Base-by-base conservation (phyloP, 2,888 invertebrate genomes). In the Xylota segnis region DNA sequence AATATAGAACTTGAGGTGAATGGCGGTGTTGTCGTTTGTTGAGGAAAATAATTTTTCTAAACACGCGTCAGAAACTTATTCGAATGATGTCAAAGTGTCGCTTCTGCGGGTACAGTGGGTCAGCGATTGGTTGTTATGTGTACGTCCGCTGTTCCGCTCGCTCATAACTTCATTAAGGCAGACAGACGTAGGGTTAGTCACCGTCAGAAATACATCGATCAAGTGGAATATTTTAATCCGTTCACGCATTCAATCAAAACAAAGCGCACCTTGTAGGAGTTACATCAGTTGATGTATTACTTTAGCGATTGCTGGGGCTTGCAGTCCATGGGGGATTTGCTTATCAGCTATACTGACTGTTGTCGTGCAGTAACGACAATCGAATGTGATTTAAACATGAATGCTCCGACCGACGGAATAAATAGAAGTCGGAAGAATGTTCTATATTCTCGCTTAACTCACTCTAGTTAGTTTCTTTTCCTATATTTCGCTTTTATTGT, bases 251-350 rank as follows among this genome's bases (percentile, higher is more conserved):
- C 10, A 63, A 40, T 43, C 74, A 32, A 6, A 43, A 27, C 58
- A 47, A 14, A 34, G 10, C 63, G 23, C 74, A 34, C 63, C 74
- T 54, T 54, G 23, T 4, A 14, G 3, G 10, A 43, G 12, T 63
- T 52, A 74, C 43, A 74, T 43, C 54, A 12, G 16, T 59, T 74
- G 52, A 74, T 63, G 43, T 74, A 74, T 74, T n/a, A 18, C 52
- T 58, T 32, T 18, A 59, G 63, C 63, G 63, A 54, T 52, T 14
- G 45, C 18, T 71, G 58, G 23, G 58, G 47, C 45, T 58, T 37
- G 58, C 58, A 58, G 45, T 47, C 16, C 4, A 27, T 37, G 32
- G 32, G 14, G 4, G 32, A 29, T 37, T 58, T 37, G 23, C 2
- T 23, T 3, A 23, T 23, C 23, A 23, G 2, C 3, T 23, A 3